A percentile compares a stretch with the other conserved stretches of the same genome.
Conservation (phyloP, 2,888 invertebrate species). For the Heliconius cydno region DNA sequence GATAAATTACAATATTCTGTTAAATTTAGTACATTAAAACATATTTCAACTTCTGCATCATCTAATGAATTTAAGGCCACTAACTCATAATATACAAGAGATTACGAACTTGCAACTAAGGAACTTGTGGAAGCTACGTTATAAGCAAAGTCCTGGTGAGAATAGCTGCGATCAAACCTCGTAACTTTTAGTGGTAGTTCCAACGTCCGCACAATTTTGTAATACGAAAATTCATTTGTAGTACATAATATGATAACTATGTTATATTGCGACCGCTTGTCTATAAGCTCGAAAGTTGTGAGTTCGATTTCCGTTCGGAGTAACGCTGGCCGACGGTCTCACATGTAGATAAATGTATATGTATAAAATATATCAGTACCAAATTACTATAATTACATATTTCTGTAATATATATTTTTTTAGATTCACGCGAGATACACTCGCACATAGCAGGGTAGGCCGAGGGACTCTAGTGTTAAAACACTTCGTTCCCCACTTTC, state of each 20-base stretch:
- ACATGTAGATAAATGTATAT: not conserved
- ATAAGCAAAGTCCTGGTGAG: not conserved
- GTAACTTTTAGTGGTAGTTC: constrained; percentile 17
- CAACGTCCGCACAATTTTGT: not conserved
- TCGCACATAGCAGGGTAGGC: too few relatives aligned
- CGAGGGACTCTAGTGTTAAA: too few relatives aligned
- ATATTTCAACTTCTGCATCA: not conserved
- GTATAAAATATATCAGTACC: not conserved
- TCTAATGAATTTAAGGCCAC: not conserved
- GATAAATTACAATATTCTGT: not conserved
- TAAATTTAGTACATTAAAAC: not conserved
- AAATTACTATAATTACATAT: not conserved
- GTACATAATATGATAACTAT: not conserved
- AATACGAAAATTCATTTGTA: not conserved
- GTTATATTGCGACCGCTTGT: not conserved
- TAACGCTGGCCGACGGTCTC: not conserved
- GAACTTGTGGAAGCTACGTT: constrained; percentile 8
- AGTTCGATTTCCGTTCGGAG: not conserved
- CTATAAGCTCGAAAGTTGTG: not conserved
- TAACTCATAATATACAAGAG: constrained; percentile 1
- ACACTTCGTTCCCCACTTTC: too few relatives aligned
- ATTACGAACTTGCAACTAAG: constrained; percentile 7
- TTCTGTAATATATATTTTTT: too few relatives aligned
- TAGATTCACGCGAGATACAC: too few relatives aligned
- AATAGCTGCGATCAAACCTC: constrained; percentile 12